Evolutionary conservation across 1,140 invertebrate species (phyloP).

Genomic region (Platorchestia sp.): DNA sequence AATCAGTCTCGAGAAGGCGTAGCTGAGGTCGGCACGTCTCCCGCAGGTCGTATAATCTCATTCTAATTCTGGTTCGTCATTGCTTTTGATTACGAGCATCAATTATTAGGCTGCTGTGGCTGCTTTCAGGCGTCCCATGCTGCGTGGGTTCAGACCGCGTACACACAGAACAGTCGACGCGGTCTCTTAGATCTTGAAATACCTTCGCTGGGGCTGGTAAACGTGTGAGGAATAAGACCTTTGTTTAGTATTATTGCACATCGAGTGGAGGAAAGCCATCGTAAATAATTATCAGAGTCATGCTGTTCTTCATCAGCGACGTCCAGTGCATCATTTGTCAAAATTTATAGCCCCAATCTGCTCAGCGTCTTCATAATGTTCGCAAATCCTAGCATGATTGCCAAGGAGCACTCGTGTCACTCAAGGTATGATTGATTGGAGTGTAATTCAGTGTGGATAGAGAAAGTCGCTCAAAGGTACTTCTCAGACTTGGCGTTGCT

Average conservation of each 20-base stretch:
- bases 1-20: background rate
- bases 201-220: background rate
- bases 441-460: background rate
- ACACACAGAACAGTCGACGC: background rate
- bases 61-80: constrained; percentile 26
- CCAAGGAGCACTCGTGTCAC: background rate
- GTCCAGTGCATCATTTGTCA: background rate
- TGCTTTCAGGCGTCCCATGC: background rate
- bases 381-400: background rate
- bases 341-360: background rate
- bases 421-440: background rate
- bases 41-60: background rate
- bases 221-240: background rate
- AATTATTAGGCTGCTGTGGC: background rate
- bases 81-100: background rate
- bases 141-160: background rate
- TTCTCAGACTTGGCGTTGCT: background rate
- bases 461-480: background rate
- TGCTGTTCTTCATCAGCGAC: background rate
- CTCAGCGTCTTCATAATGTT: background rate
- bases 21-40: background rate
- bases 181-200: background rate
- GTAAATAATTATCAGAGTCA: background rate
- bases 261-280: background rate
- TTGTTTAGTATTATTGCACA: background rate